phyloP scores from a whole-genome alignment of 2,888 invertebrate species.

The Dryobotodes eremita region DNA sequence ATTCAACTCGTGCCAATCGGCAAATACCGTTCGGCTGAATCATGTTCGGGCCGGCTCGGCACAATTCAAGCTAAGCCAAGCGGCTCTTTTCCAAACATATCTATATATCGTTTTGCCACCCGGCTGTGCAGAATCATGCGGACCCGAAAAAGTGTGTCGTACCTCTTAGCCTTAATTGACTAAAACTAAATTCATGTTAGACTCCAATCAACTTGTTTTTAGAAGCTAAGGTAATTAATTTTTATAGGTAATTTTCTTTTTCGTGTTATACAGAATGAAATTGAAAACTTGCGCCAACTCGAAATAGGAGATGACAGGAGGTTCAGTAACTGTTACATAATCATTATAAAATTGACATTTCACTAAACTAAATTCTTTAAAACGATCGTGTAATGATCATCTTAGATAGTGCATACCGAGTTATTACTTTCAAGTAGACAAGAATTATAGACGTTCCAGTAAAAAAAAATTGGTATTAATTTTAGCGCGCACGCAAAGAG shows the following conservation, averaged over 20 bases:
- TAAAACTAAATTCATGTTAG: background rate
- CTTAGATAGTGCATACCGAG: too few relatives aligned
- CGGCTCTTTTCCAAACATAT: background rate
- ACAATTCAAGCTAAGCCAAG: background rate
- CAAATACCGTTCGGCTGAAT: background rate
- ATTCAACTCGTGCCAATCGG: background rate
- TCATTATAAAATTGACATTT: too few relatives aligned
- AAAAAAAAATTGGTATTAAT: too few relatives aligned
- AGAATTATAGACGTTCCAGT: too few relatives aligned
- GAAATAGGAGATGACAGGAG: too few relatives aligned
- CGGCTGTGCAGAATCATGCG: background rate
- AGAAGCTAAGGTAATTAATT: background rate
- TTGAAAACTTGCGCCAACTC: too few relatives aligned
- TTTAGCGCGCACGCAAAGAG: too few relatives aligned
- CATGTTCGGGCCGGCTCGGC: background rate
- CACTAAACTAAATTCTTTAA: too few relatives aligned
- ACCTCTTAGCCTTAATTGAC: background rate
- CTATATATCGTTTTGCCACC: background rate
- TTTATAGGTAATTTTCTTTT: background rate
- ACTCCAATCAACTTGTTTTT: background rate
- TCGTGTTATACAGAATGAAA: too few relatives aligned
- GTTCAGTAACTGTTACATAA: too few relatives aligned
- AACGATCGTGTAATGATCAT: too few relatives aligned
- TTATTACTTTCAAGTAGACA: too few relatives aligned
- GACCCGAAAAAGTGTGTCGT: background rate